phyloP scores from a whole-genome alignment of 2,888 invertebrate species.

The Chloroclysta siterata region DNA sequence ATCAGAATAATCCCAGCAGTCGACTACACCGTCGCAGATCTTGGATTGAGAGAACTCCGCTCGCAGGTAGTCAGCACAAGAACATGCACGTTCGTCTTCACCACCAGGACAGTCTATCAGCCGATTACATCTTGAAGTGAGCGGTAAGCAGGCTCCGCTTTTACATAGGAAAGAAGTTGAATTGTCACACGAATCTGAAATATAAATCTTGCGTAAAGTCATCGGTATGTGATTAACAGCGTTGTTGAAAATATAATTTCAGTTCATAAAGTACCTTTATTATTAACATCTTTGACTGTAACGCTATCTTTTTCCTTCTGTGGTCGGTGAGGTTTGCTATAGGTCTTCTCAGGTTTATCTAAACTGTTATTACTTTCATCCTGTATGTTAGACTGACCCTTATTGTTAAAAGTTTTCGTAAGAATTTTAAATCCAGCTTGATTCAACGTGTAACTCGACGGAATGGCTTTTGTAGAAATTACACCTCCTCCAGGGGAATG shows the following conservation, averaged over 20 bases:
- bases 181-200: conserved; percentile 73
- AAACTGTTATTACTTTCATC: conserved; percentile 66
- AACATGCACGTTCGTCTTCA: conserved; percentile 89
- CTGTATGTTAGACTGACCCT: conserved; percentile 78
- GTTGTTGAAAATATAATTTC: neutral
- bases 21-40: conserved; percentile 91
- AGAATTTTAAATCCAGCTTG: conserved; percentile 87
- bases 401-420: conserved; percentile 86
- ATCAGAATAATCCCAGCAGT: conserved; percentile 92
- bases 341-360: conserved; percentile 69
- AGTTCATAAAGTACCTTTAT: conserved; percentile 55
- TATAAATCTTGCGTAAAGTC: neutral
- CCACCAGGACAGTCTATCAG: conserved; percentile 88
- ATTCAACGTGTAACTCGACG: conserved; percentile 85
- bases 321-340: conserved; percentile 62
- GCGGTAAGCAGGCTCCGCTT: conserved; percentile 87
- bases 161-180: conserved; percentile 85
- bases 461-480: conserved; percentile 86
- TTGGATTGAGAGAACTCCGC: conserved; percentile 89
- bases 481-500: conserved; percentile 76
- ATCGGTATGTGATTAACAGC: neutral
- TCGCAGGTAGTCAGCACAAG: conserved; percentile 90
- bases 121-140: conserved; percentile 88
- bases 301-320: conserved; percentile 59
- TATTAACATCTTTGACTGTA: conserved; percentile 47